Evolutionary conservation across 2,888 invertebrate species (phyloP).

Genomic region (Siphonodentalium dalli): DNA sequence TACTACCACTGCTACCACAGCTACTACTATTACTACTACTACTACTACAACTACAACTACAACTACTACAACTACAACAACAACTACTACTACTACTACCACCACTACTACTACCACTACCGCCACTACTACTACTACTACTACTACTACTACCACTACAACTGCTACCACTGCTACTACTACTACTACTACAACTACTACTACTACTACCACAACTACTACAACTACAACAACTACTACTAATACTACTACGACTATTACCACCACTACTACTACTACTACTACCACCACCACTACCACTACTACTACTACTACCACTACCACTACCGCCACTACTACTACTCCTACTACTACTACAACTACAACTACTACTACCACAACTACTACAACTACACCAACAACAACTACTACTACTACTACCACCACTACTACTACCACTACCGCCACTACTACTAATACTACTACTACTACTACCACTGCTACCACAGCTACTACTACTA

Average conservation of each 20-base stretch:
- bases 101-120: slow-evolving; percentile 8
- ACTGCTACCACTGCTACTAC: slow-evolving; percentile 4
- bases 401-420: neutral
- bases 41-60: slow-evolving; percentile 8
- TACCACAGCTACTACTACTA: neutral
- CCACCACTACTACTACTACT: neutral
- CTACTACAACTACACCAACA: slow-evolving; percentile 1
- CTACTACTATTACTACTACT: slow-evolving; percentile 9
- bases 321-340: neutral
- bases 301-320: neutral
- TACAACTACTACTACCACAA: neutral
- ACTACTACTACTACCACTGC: neutral
- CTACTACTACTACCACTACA: slow-evolving; percentile 6
- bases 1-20: slow-evolving; percentile 5
- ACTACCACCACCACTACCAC: slow-evolving; percentile 3
- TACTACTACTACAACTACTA: slow-evolving; percentile 6
- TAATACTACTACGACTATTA: neutral
- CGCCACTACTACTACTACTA: slow-evolving; percentile 4
- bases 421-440: neutral
- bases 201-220: slow-evolving; percentile 1
- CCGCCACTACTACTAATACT: neutral
- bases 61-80: slow-evolving; percentile 7
- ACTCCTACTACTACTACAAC: neutral
- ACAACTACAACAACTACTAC: neutral
- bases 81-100: slow-evolving; percentile 10